phyloP scores from a whole-genome alignment of 2,797 vertebrate species.

The Aldrovandia affinis region DNA sequence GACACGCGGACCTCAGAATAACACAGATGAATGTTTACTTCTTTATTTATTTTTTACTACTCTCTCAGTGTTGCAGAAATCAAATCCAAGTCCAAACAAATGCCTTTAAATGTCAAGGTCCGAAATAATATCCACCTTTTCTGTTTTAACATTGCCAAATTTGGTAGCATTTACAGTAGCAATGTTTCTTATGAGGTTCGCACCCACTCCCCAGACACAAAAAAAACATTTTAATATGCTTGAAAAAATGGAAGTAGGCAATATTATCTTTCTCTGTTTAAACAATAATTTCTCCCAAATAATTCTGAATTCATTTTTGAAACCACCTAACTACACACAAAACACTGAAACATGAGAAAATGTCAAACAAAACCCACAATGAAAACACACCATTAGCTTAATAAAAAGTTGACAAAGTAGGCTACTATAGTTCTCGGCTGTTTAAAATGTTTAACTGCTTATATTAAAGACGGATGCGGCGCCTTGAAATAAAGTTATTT shows the following conservation, averaged over 20 bases:
- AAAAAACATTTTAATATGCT: background rate
- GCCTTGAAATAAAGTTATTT: conserved; percentile 15
- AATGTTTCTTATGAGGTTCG: conserved; percentile 17
- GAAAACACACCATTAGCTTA: background rate
- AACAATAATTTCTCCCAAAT: too few relatives aligned
- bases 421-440: background rate
- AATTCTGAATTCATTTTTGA: conserved; percentile 13
- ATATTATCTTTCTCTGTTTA: too few relatives aligned
- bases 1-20: conserved; percentile 33
- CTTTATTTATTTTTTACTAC: conserved; percentile 18
- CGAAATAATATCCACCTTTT: conserved; percentile 34
- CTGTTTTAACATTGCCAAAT: background rate
- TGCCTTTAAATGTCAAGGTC: conserved; percentile 52
- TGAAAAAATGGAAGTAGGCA: too few relatives aligned
- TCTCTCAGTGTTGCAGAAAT: conserved; percentile 38
- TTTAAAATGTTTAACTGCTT: background rate
- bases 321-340: too few relatives aligned
- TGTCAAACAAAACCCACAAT: background rate
- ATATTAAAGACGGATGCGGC: background rate
- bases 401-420: background rate
- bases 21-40: conserved; percentile 23
- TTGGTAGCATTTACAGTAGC: background rate
- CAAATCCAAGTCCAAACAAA: conserved; percentile 47
- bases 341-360: too few relatives aligned
- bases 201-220: conserved; percentile 11